phyloP scores from a whole-genome alignment of 2,888 invertebrate genomes.

The Stenchaetothrips biformis region DNA sequence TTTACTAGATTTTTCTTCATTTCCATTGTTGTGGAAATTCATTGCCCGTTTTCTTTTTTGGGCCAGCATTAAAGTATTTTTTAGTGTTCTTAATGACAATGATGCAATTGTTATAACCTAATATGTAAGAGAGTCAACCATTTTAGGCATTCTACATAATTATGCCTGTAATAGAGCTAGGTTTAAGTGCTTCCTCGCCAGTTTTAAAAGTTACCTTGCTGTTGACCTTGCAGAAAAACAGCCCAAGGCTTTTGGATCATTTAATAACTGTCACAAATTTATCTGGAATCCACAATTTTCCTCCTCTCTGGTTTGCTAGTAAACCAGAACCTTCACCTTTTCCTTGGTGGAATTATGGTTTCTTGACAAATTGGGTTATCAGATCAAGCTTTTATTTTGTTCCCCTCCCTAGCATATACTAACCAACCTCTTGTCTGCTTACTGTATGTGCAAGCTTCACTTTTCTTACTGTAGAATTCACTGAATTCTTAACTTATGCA shows the following conservation, averaged over 20 bases:
- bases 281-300: no score
- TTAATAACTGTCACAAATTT: no score
- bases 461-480: conserved; percentile 8
- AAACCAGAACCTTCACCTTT: no score
- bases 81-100: background rate
- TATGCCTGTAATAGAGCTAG: background rate
- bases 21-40: background rate
- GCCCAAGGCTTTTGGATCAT: no score
- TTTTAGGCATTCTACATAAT: background rate
- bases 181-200: no score
- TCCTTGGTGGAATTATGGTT: no score
- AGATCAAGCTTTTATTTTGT: no score
- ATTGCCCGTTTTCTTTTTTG: background rate
- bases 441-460: background rate
- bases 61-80: background rate
- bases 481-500: background rate
- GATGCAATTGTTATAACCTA: background rate
- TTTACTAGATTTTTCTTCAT: background rate
- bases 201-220: no score
- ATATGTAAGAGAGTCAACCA: background rate
- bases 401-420: no score
- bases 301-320: no score
- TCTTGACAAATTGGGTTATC: no score
- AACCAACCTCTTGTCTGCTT: background rate
- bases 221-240: no score